Evolutionary conservation across 1,140 invertebrate genomes (phyloP), one percentile per base, ranked within the genome.

Genomic region (Popillia japonica): DNA sequence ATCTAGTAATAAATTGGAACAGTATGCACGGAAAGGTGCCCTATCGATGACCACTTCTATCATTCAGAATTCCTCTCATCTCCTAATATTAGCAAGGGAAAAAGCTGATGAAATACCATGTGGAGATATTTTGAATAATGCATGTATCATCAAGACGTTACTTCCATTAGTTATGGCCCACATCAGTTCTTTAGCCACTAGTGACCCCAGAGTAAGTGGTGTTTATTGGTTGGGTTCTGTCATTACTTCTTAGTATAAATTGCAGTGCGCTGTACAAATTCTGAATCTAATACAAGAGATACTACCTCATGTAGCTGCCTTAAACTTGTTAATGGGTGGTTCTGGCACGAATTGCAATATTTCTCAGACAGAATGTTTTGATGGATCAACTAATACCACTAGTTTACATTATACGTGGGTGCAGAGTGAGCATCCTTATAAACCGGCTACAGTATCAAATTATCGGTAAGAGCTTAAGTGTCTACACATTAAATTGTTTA

Each of bases 381-480:
- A 85, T 59, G 77, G 78, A 42, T 83, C 80, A 75, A 79, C 84
- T 10, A 90, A 87, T 61, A 93, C 94, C 9, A 95, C 94, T 0
- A 94, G 93, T 79, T 91, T 93, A 82, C 95, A 97, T 88, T 98
- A 97, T 85, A 94, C 96, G 9, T 93, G 96, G 89, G 92, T 99
- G 8, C 97, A 99, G 88, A 98, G 96, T 86, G 96, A 98, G 42
- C 98, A 99, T 90, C 98, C 98, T 0, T 99, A 99, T 87, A 96
- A 96, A 87, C 93, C 95, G 48, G 94, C 96, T 3, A 92, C 93
- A 72, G 94, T 98, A 11, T 93, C 92, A 44, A 95, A 95, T 88
- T 97, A 96, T 86, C 91, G 92, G 94, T 94, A 84, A 83, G 82
- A 78, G 4, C 27, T 34, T 4, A 2, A 34, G 1, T 34, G 4